Conservation (phyloP, 1,140 invertebrate genomes). For the Drosophila burlai region DNA sequence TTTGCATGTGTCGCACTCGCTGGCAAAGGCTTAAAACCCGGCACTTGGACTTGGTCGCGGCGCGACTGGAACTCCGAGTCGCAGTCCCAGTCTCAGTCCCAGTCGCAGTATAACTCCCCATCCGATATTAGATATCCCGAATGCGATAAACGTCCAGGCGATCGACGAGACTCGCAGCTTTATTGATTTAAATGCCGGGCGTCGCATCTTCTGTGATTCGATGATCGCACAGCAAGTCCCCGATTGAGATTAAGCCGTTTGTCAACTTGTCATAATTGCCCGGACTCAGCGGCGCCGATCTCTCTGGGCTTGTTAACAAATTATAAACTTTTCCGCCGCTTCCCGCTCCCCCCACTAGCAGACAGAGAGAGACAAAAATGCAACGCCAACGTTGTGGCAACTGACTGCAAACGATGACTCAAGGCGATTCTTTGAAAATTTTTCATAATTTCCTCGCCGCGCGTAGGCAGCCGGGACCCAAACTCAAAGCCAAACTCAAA, state of each 20-base stretch:
- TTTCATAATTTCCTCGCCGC: slow-evolving; percentile 66
- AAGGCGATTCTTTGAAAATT: slow-evolving; percentile 78
- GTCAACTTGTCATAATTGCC: slow-evolving; percentile 82
- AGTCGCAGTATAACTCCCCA: slow-evolving; percentile 13
- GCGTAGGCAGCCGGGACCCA: slow-evolving; percentile 65
- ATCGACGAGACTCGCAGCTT: slow-evolving; percentile 32
- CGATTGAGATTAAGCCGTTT: slow-evolving; percentile 83
- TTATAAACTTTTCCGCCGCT: slow-evolving; percentile 56
- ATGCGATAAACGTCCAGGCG: slow-evolving; percentile 70
- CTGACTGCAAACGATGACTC: slow-evolving; percentile 75
- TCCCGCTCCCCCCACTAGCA: not conserved
- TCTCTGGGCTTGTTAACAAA: slow-evolving; percentile 73
- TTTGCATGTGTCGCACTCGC: slow-evolving; percentile 81
- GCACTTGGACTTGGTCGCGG: slow-evolving; percentile 12
- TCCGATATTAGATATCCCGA: slow-evolving; percentile 76
- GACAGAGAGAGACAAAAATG: slow-evolving; percentile 19
- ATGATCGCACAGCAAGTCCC: slow-evolving; percentile 50
- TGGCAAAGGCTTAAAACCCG: slow-evolving; percentile 27
- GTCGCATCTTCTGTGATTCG: slow-evolving; percentile 50
- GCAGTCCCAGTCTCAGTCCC: slow-evolving; percentile 13
- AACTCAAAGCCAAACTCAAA: slow-evolving; percentile 51
- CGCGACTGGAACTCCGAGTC: slow-evolving; percentile 13
- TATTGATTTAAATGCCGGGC: slow-evolving; percentile 80
- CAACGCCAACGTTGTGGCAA: slow-evolving; percentile 56
- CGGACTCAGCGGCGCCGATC: slow-evolving; percentile 57